Percentiles rank a stretch among this genome's conserved stretches.
Conservation (phyloP, 1,140 invertebrate species). For the Nasonia vitripennis region DNA sequence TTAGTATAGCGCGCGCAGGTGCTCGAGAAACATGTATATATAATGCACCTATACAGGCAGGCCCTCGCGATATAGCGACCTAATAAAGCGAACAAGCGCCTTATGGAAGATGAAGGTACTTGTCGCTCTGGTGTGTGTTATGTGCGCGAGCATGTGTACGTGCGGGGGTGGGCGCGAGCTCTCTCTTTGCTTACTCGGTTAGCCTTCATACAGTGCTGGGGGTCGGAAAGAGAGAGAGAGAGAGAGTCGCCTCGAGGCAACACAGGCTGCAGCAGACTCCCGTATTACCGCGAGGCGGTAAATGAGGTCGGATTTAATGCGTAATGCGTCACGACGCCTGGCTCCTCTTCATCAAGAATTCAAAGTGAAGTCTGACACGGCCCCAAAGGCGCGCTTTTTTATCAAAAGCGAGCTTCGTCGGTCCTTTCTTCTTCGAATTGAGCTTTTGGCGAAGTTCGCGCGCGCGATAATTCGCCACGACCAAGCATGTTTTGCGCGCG, state of each 20-base stretch:
- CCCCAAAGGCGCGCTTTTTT: neutral
- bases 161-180: neutral
- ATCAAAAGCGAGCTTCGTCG: neutral
- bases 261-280: neutral
- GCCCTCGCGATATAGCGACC: neutral
- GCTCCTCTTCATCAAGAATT: constrained; percentile 23
- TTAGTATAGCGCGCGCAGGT: neutral
- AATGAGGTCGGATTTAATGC: constrained; percentile 38
- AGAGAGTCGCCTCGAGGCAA: constrained; percentile 18
- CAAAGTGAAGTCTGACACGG: constrained; percentile 15
- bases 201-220: neutral
- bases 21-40: neutral
- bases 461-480: too few relatives aligned
- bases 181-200: neutral
- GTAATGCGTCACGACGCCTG: constrained; percentile 39
- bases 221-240: neutral
- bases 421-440: neutral
- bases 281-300: constrained; percentile 2
- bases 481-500: neutral
- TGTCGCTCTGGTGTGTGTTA: neutral
- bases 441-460: too few relatives aligned
- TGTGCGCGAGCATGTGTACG: neutral
- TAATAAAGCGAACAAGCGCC: constrained; percentile 43
- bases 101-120: constrained; percentile 32
- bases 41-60: neutral